phyloP scores from a whole-genome alignment of 2,113 vertebrate genomes.

The Calyptommatus sinebrachiatus region DNA sequence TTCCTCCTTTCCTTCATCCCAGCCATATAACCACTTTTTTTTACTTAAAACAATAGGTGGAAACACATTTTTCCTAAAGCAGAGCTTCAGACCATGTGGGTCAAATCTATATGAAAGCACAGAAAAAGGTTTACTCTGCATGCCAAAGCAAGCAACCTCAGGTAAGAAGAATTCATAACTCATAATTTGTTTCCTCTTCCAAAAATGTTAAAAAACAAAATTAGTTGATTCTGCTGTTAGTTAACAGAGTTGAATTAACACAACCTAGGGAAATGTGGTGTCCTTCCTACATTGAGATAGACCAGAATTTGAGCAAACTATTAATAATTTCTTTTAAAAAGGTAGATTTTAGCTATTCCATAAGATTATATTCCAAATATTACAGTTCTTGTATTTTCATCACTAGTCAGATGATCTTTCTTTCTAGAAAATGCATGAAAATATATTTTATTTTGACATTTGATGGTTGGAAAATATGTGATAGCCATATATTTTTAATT shows the following conservation, averaged over 20 bases:
- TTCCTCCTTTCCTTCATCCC: neutral
- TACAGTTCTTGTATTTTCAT: neutral
- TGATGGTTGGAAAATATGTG: neutral
- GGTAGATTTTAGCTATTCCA: no score
- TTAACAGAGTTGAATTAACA: neutral
- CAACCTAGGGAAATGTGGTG: neutral
- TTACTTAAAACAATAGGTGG: neutral
- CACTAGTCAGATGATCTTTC: neutral
- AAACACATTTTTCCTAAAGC: slow-evolving; percentile 1
- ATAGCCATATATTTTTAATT: neutral
- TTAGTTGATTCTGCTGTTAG: no score
- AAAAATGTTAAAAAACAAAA: no score
- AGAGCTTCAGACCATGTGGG: neutral
- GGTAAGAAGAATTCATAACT: neutral
- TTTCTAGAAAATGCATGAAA: no score
- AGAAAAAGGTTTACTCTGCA: neutral
- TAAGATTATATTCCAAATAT: neutral
- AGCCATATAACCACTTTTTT: neutral
- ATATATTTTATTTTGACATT: neutral
- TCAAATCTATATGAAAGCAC: neutral
- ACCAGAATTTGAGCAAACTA: neutral
- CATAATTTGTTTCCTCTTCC: no score
- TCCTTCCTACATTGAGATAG: no score
- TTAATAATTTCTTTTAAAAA: neutral
- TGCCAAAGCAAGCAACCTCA: neutral